Base-by-base conservation (phyloP, 2,888 invertebrate species). In the Synanthedon formicaeformis region DNA sequence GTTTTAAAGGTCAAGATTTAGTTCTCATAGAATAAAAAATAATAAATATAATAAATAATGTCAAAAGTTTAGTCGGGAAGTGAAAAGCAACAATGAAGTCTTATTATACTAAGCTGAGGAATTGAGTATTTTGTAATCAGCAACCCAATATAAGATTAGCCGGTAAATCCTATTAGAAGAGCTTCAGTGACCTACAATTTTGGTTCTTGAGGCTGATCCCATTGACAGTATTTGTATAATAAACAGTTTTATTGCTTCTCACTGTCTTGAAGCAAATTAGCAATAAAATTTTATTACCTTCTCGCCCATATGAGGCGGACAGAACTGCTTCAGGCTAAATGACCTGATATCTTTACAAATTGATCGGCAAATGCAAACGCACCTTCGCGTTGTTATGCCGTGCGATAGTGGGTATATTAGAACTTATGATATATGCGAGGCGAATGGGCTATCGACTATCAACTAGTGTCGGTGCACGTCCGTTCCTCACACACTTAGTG, bases 271-370 rank as follows among this genome's bases (percentile, higher is more conserved):
- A 62, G 63, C 64, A 66, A 71, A 72, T 74, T 69, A 69, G 60
- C 64, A 71, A 73, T 77, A 74, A 75, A 75, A 67, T 64, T 73
- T 76, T 73, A 77, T 57, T 65, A 62, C 53, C 72, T 76, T 73
- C 45, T 45, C 13, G 13, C 6, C 45, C 45, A 45, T 12, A 77
- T 56, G 66, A 62, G 54, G 52, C 40, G 53, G 59, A 56, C 59
- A 58, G 69, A 61, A 66, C 64, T 62, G 65, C 66, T 63, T 53
- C 56, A 53, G 64, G 66, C 60, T 40, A 53, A 53, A 65, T 70
- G 71, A 72, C 73, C 71, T 66, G 60, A 56, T 76, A 75, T 75
- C 73, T 69, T 66, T 64, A 66, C 68, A 72, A 73, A 77, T 75
- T 73, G 73, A 76, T 78, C 75, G 69, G 60, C 61, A 55, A 45